Evolutionary conservation across 64 coral and sea anemone genomes (phyloP).

Genomic region (Montipora foliosa): DNA sequence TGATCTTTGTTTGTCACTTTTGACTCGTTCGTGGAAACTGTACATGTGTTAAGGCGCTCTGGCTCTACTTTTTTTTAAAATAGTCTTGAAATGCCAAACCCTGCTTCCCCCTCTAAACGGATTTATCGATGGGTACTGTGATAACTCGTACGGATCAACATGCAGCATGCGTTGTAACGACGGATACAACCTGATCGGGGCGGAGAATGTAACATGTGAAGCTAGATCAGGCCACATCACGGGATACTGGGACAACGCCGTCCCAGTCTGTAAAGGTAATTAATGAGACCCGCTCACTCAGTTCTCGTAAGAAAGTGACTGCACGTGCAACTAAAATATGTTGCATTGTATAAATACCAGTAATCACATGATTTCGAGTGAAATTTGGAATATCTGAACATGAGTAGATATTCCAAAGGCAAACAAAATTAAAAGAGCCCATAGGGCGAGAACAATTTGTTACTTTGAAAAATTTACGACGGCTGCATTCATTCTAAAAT

Average conservation of each 20-base stretch:
- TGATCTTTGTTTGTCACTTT: background rate
- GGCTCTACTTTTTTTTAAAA: background rate
- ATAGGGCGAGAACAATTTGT: too few relatives aligned
- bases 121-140: conserved; percentile 51
- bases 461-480: background rate
- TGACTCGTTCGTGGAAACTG: background rate
- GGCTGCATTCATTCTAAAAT: background rate
- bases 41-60: background rate
- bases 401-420: too few relatives aligned
- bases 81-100: conserved; percentile 55
- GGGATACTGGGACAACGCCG: conserved; percentile 59
- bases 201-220: conserved; percentile 40
- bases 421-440: too few relatives aligned
- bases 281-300: background rate
- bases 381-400: too few relatives aligned
- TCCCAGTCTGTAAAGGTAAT: conserved; percentile 64
- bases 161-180: conserved; percentile 63
- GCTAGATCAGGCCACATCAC: conserved; percentile 49
- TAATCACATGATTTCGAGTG: too few relatives aligned
- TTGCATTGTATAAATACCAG: background rate
- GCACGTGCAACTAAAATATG: background rate
- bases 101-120: conserved; percentile 58
- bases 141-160: conserved; percentile 54
- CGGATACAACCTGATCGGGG: conserved; percentile 74
- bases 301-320: conserved; percentile 9